Evolutionary conservation across 1,140 invertebrate genomes (phyloP).

Genomic region (Nilaparvata lugens): DNA sequence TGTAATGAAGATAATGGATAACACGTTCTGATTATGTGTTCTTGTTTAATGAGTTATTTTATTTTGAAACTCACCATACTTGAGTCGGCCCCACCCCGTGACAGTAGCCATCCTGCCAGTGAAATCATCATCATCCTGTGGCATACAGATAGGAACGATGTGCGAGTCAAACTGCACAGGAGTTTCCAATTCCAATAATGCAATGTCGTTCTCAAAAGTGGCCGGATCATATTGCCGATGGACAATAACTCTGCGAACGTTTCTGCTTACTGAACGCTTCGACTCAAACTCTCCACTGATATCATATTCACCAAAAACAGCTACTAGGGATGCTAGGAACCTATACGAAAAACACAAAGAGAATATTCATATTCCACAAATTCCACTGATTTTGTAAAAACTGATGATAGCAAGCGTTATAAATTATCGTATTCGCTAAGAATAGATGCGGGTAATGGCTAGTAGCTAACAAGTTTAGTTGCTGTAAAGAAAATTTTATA

Average conservation of each 20-base stretch:
- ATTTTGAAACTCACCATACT: constrained; percentile 42
- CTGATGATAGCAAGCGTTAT: no score
- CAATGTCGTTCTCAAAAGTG: constrained; percentile 86
- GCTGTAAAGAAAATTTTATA: no score
- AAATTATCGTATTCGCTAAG: no score
- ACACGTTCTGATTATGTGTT: no score
- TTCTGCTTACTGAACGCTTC: constrained; percentile 64
- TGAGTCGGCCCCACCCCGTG: constrained; percentile 62
- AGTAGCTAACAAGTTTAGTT: no score
- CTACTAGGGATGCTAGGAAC: constrained; percentile 79
- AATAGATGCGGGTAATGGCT: no score
- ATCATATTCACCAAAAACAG: constrained; percentile 85
- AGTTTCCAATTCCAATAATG: constrained; percentile 71
- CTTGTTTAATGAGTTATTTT: no score
- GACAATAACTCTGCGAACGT: constrained; percentile 78
- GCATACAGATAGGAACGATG: constrained; percentile 89
- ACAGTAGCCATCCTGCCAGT: constrained; percentile 75
- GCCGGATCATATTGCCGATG: constrained; percentile 80
- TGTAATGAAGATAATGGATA: no score
- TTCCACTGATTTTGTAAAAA: no score
- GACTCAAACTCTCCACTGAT: constrained; percentile 73
- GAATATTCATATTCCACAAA: no score
- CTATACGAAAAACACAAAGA: constrained; percentile 42
- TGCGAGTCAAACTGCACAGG: constrained; percentile 76
- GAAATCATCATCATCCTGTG: constrained; percentile 68